phyloP scores from a whole-genome alignment of 2,888 invertebrate species.

The Polyommatus iphigenia region DNA sequence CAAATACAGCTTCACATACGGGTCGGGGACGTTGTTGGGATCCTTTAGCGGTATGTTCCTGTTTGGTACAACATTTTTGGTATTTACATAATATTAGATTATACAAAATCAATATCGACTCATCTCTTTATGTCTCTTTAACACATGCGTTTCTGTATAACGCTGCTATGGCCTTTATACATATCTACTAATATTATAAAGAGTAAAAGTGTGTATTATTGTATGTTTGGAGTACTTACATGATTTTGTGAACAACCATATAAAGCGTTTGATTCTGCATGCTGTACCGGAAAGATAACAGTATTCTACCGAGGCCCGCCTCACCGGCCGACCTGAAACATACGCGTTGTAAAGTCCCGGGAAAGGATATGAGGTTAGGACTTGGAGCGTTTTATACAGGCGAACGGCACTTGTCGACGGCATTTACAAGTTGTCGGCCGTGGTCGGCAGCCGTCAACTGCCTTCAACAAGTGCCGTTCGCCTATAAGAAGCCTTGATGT shows the following conservation, averaged over 20 bases:
- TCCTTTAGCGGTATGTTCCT: conserved; percentile 91
- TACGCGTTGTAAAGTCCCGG: background rate
- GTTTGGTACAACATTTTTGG: conserved; percentile 35
- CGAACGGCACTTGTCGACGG: no score
- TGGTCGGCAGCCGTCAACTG: no score
- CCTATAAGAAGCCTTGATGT: no score
- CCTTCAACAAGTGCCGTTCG: no score
- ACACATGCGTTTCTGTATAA: no score
- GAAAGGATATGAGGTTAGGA: no score
- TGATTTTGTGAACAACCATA: conserved; percentile 93
- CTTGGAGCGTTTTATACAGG: no score
- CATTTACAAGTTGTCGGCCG: no score
- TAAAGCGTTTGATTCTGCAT: conserved; percentile 89
- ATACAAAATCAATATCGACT: background rate
- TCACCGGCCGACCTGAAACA: conserved; percentile 83
- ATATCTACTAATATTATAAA: no score
- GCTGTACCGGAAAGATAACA: conserved; percentile 92
- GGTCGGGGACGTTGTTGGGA: conserved; percentile 91
- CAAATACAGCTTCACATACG: conserved; percentile 93
- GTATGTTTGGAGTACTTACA: conserved; percentile 78
- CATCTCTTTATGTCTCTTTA: no score
- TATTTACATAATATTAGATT: background rate
- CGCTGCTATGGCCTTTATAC: no score
- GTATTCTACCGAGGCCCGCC: conserved; percentile 88
- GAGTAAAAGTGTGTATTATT: no score